A percentile compares a stretch with the other conserved stretches of the same genome.
Conservation (phyloP, 2,888 invertebrate species). For the Rutpela maculata region DNA sequence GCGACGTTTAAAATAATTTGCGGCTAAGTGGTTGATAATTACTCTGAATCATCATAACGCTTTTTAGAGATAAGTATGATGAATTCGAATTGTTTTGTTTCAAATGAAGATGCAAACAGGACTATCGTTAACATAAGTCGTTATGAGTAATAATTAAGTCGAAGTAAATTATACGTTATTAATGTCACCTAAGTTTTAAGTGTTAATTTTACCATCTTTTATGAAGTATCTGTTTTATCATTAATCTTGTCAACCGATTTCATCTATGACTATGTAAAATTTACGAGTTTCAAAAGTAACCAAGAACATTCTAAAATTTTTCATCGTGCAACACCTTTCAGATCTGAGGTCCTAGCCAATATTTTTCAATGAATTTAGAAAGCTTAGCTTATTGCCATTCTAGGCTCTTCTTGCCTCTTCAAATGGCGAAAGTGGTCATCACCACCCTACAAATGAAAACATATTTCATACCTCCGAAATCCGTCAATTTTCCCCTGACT, state of each 20-base stretch:
- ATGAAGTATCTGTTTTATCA: background rate
- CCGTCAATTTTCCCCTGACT: too few relatives aligned
- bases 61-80: slow-evolving; percentile 26
- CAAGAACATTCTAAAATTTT: too few relatives aligned
- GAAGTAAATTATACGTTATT: slow-evolving; percentile 38
- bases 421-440: too few relatives aligned
- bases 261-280: too few relatives aligned
- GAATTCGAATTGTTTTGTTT: slow-evolving; percentile 10
- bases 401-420: too few relatives aligned
- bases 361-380: too few relatives aligned
- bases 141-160: slow-evolving; percentile 30
- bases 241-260: background rate
- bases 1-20: background rate
- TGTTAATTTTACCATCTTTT: slow-evolving; percentile 29
- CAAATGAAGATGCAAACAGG: slow-evolving; percentile 22
- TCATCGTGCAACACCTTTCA: too few relatives aligned
- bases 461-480: too few relatives aligned
- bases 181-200: slow-evolving; percentile 28
- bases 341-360: too few relatives aligned
- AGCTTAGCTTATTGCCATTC: too few relatives aligned
- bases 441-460: too few relatives aligned
- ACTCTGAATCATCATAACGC: background rate
- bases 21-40: slow-evolving; percentile 13
- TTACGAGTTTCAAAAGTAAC: too few relatives aligned
- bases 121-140: slow-evolving; percentile 25